phyloP scores from a whole-genome alignment of 2,113 vertebrate species.

The Sprattus sprattus region DNA sequence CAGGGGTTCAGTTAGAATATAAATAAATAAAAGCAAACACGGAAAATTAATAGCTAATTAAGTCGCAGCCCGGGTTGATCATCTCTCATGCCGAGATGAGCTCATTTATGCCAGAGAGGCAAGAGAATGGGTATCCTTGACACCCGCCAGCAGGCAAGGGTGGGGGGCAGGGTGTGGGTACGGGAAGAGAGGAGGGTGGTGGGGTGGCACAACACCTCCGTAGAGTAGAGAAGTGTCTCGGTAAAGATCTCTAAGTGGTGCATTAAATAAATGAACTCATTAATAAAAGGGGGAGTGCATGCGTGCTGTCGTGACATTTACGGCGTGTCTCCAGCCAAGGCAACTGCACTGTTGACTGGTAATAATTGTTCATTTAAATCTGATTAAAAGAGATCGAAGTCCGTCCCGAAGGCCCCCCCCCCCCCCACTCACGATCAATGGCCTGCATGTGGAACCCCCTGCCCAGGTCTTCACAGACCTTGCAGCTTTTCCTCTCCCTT shows the following conservation, averaged over 20 bases:
- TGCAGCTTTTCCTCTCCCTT: too few relatives aligned
- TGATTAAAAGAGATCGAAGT: slow-evolving; percentile 63
- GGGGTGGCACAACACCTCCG: neutral
- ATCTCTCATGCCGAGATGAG: slow-evolving; percentile 33
- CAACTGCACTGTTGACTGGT: slow-evolving; percentile 15
- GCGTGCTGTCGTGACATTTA: slow-evolving; percentile 47
- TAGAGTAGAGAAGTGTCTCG: neutral
- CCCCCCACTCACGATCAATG: slow-evolving; percentile 52
- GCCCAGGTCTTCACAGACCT: neutral
- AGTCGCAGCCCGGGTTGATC: slow-evolving; percentile 36
- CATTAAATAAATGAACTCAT: slow-evolving; percentile 44
- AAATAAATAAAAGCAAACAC: slow-evolving; percentile 46
- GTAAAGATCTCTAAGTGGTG: slow-evolving; percentile 15
- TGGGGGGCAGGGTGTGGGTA: neutral
- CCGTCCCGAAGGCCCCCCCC: slow-evolving; percentile 38
- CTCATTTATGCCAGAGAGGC: slow-evolving; percentile 9
- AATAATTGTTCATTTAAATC: slow-evolving; percentile 69
- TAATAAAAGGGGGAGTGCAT: slow-evolving; percentile 25
- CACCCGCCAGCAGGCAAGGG: neutral
- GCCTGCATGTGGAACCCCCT: neutral
- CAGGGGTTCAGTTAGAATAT: slow-evolving; percentile 44
- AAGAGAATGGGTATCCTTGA: slow-evolving; percentile 13
- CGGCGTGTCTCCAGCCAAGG: slow-evolving; percentile 26
- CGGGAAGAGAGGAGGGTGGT: neutral
- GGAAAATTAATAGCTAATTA: slow-evolving; percentile 52